Percentiles rank a stretch among this genome's conserved stretches.
These are phyloP conservation scores for Patella pellucida DNA, from an alignment of 2,888 invertebrate genomes.

Conservation along the genomic window DNA sequence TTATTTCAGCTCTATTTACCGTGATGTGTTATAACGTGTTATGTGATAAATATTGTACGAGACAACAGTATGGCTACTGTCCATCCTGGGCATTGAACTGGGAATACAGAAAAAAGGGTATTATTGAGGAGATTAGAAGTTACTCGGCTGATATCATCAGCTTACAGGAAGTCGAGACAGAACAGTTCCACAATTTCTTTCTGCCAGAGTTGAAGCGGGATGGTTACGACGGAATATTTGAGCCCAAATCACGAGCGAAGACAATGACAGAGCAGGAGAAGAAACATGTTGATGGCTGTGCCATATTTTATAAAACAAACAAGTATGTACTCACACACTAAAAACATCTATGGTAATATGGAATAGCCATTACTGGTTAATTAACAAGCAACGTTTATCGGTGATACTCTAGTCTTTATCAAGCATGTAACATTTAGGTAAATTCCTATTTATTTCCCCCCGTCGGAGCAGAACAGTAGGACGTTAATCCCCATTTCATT, in stretches of 20 bases:
- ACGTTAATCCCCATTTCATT: too few species aligned
- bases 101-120: conserved; percentile 98
- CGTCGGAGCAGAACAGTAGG: too few species aligned
- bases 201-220: conserved; percentile 92
- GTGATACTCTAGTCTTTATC: too few species aligned
- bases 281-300: conserved; percentile 99
- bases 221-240: conserved; percentile 92
- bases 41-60: conserved; percentile 98
- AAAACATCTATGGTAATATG: too few species aligned
- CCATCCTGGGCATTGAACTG: conserved; percentile 99
- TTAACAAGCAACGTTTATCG: too few species aligned
- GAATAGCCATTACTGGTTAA: too few species aligned
- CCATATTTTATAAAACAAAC: conserved; percentile 87
- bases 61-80: conserved; percentile 99
- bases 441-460: too few species aligned
- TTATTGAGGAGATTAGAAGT: conserved; percentile 95
- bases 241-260: conserved; percentile 97
- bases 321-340: conserved; percentile 64
- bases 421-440: too few species aligned
- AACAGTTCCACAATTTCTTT: conserved; percentile 98
- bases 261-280: conserved; percentile 97
- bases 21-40: conserved; percentile 99
- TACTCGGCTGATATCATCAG: conserved; percentile 98
- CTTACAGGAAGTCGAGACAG: conserved; percentile 97
- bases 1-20: conserved; percentile 85